These are phyloP conservation scores for Conus betulinus DNA, from an alignment of 1,140 invertebrate species.

Conservation along the genomic window DNA sequence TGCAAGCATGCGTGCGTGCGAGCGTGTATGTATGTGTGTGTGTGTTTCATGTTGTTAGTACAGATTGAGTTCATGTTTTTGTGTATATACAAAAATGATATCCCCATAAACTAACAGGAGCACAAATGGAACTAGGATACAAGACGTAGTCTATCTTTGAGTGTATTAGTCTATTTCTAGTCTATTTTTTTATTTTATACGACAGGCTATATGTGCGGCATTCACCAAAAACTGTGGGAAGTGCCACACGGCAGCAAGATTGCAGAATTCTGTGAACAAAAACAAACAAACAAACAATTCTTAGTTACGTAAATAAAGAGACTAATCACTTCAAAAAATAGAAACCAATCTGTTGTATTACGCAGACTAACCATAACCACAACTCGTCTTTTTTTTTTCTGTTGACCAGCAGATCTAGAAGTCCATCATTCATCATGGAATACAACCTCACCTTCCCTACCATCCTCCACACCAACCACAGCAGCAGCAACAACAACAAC, in stretches of 20 bases:
- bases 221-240: no score
- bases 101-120: neutral
- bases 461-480: neutral
- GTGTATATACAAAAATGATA: no score
- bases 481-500: neutral
- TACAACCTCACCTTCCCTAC: neutral
- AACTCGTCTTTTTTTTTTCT: neutral
- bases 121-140: neutral
- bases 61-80: no score
- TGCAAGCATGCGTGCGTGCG: neutral
- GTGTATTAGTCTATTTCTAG: neutral
- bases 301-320: neutral
- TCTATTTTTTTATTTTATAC: no score
- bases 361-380: neutral
- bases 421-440: neutral
- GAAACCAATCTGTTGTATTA: no score
- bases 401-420: no score
- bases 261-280: neutral
- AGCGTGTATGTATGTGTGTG: neutral
- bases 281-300: neutral
- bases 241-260: neutral
- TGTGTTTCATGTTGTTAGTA: neutral
- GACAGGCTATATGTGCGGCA: no score
- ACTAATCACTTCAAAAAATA: no score
- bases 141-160: neutral